Percentiles rank a stretch among this genome's conserved stretches.
Conservation (phyloP, 2,113 vertebrate species). For the Xiphophorus couchianus region DNA sequence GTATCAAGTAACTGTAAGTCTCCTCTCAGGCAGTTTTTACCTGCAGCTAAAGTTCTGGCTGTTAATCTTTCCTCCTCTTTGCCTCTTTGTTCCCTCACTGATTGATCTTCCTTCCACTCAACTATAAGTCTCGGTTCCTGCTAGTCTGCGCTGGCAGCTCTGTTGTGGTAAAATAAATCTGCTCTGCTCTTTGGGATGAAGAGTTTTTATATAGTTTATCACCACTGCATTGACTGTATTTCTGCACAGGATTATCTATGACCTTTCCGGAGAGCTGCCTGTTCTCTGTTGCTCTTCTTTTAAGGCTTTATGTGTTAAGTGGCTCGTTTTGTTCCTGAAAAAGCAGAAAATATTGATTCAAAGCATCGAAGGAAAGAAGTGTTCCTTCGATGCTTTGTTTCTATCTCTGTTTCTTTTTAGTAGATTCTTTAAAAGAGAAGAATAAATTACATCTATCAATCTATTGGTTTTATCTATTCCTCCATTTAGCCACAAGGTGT, state of each 20-base stretch:
- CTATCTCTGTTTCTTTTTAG: too few species aligned
- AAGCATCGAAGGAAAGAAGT: too few species aligned
- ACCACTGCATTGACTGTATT: background rate
- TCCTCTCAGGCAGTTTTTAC: too few species aligned
- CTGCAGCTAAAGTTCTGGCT: background rate
- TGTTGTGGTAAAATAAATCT: background rate
- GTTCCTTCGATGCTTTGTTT: too few species aligned
- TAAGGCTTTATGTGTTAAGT: too few species aligned
- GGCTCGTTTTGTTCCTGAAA: too few species aligned
- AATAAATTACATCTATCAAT: too few species aligned
- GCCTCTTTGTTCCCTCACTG: background rate
- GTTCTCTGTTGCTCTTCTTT: too few species aligned
- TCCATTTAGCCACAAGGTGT: constrained; percentile 59
- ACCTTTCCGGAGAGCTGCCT: background rate
- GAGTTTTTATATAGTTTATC: background rate
- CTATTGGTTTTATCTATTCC: too few species aligned
- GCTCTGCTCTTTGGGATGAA: background rate
- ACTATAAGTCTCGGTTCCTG: background rate
- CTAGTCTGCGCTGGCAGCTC: background rate
- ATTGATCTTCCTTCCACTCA: background rate
- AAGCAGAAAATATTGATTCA: too few species aligned
- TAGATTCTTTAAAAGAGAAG: too few species aligned
- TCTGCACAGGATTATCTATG: background rate
- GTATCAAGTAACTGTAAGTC: too few species aligned
- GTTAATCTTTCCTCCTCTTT: background rate